Evolutionary conservation across 2,797 vertebrate species (phyloP).

Genomic region (Pteropus rufus): DNA sequence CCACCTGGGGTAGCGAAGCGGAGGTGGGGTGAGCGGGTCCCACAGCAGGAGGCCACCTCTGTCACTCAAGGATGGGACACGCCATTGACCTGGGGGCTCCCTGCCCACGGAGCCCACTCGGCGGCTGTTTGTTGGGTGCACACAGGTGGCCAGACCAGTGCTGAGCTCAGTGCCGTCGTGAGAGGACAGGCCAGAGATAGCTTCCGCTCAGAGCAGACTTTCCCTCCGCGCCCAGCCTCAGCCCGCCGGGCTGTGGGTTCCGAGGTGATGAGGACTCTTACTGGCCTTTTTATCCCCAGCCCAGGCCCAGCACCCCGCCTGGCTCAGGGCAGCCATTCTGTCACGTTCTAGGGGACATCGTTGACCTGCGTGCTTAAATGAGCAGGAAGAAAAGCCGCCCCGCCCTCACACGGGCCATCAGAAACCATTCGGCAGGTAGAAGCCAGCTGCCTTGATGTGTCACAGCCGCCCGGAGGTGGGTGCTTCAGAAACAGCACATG

Average conservation of each 20-base stretch:
- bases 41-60: background rate
- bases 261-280: background rate
- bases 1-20: background rate
- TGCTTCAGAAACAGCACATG: too few species aligned
- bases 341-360: background rate
- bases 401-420: too few species aligned
- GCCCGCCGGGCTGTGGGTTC: background rate
- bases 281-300: background rate
- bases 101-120: too few species aligned
- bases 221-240: background rate
- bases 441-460: too few species aligned
- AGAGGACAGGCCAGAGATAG: background rate
- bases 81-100: too few species aligned
- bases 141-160: background rate
- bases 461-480: too few species aligned
- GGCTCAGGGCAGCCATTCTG: background rate
- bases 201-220: background rate
- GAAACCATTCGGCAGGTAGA: too few species aligned
- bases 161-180: background rate
- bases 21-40: fast-evolving
- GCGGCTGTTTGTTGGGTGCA: background rate
- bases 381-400: background rate
- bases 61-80: too few species aligned
- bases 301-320: background rate
- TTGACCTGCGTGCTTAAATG: background rate